Evolutionary conservation across 2,888 invertebrate genomes (phyloP), one percentile per base, ranked within the genome.

Genomic region (Rhagophthalmus giganteus): DNA sequence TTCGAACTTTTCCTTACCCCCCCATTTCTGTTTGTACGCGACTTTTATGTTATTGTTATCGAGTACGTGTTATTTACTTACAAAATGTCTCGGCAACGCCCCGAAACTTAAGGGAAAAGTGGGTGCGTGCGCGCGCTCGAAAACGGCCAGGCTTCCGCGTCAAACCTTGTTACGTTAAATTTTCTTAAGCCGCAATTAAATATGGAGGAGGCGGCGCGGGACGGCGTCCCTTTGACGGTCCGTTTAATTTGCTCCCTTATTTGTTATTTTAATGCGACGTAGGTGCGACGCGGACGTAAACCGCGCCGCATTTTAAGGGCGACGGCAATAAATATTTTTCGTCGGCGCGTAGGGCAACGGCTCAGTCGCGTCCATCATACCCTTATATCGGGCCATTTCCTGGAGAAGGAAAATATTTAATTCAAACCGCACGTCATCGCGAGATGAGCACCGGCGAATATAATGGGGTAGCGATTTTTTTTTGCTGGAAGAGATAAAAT

Each of bases 401-500:
- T 11, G 12, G 2, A 7, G 32, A 24, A 14, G 5, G 20, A 28
- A 44, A 35, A 44, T 27, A 27, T 28, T 44, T 34, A 38, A 46
- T 46, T 46, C 45, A 13, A 24, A 26, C 14, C 38, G 26, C 46
- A 46, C 25, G 38, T 38, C 37, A 26, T 24, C 38, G 25, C 20
- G 20, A 20, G 31, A 24, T 35, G 28, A 49, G 15, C 31, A 16
- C 28, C 20, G 20, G 24, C 40, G 32, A 24, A 33, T 31, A 49
- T 40, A 49, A 41, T 49, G 20, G 39, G 27, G 38, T 27, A 44
- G 38, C 44, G 38, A 44, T 38, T 38, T 33, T 35, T 15, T 46
- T 39, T 31, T 45, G 44, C 38, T 45, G 50, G 50, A 45, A 45
- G 50, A 50, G 50, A 50, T 50, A 50, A 50, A 44, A 50, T 44